phyloP scores from a whole-genome alignment of 2,113 vertebrate genomes.

The Cinclus mexicanus region DNA sequence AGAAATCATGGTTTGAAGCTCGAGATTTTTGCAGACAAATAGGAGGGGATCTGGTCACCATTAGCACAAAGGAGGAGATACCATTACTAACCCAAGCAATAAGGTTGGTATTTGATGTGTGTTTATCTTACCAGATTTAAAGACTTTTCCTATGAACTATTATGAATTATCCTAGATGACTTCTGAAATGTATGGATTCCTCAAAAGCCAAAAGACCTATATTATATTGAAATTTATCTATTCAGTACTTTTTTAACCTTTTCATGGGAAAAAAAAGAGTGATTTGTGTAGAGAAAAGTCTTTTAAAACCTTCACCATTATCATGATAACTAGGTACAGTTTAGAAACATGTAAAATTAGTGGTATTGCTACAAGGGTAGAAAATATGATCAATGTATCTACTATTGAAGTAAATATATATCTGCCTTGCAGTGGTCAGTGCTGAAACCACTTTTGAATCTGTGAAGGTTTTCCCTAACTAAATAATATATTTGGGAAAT shows the following conservation, averaged over 20 bases:
- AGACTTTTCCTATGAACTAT: neutral
- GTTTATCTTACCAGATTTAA: neutral
- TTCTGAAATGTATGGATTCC: neutral
- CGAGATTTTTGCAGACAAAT: slow-evolving; percentile 83
- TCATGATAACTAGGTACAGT: neutral
- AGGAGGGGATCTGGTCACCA: slow-evolving; percentile 85
- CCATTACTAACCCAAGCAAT: neutral
- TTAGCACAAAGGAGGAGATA: slow-evolving; percentile 72
- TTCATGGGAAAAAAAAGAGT: neutral
- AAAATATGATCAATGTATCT: neutral
- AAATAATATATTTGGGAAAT: neutral
- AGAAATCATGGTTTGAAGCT: slow-evolving; percentile 87
- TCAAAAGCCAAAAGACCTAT: neutral
- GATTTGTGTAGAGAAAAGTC: neutral
- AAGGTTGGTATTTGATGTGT: slow-evolving; percentile 16
- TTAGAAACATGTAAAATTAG: neutral
- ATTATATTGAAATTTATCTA: neutral
- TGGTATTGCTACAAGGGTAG: neutral
- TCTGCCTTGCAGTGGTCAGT: neutral
- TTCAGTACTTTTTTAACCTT: neutral
- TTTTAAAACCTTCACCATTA: neutral
- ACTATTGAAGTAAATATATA: neutral
- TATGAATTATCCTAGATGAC: neutral
- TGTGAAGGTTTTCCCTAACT: neutral
- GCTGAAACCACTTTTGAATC: neutral